phyloP scores from a whole-genome alignment of 2,113 vertebrate genomes.

The Pantherophis guttatus region DNA sequence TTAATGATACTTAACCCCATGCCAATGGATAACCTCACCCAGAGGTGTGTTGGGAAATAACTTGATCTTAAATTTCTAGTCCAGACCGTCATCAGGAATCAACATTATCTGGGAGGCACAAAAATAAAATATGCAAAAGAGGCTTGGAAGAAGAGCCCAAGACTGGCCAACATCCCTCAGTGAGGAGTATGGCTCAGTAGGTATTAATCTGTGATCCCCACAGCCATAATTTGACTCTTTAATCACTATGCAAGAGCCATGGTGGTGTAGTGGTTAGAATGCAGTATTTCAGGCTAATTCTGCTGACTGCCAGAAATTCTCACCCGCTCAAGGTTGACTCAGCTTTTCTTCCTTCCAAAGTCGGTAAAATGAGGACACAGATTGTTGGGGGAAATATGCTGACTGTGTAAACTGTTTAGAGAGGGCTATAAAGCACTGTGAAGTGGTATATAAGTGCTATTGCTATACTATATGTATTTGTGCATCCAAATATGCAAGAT shows the following conservation, averaged over 20 bases:
- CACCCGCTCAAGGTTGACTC: no score
- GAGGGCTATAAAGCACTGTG: no score
- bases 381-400: no score
- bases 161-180: neutral
- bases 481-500: neutral
- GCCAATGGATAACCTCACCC: neutral
- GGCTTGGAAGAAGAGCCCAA: neutral
- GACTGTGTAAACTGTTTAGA: no score
- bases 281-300: no score
- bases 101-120: neutral
- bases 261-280: no score
- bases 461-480: neutral
- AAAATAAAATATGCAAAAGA: neutral
- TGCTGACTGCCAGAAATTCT: no score
- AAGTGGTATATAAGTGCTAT: no score
- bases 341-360: no score
- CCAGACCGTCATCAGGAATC: neutral
- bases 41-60: neutral
- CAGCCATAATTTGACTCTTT: neutral
- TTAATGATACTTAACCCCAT: neutral
- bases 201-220: neutral
- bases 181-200: neutral
- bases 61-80: neutral
- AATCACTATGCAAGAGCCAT: neutral
- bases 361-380: no score